Evolutionary conservation across 2,113 vertebrate genomes (phyloP), one percentile per base, ranked within the genome.

Genomic region (Nymphicus hollandicus): DNA sequence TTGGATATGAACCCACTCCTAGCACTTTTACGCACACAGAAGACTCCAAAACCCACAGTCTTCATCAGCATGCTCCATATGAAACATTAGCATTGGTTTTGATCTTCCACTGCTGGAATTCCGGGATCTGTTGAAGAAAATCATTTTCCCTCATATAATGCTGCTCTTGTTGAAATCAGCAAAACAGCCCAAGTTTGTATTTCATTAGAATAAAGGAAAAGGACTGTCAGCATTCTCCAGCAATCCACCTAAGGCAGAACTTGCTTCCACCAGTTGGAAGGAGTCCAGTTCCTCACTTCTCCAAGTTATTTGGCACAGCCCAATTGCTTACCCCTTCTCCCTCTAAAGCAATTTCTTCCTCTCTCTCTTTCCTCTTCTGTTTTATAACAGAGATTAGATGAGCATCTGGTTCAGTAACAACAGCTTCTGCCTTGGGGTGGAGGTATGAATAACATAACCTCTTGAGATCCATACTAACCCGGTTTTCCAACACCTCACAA

Each of bases 221-320:
- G 58, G 81, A 7, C 37, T 0, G 3, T 87, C 93, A 96, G 94
- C 93, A 89, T 14, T 78, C 71, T 55, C 88, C 76, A 89, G 88
- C 85, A 74, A 81, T 63, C 68, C 79, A 72, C 58, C 86, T 22
- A 80, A 74, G 52, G 88, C 88, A 91, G 14, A n/a, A 43, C 66
- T 61, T 44, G 56, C 61, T 88, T 65, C 93, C 79, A 24, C 19
- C 79, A 1, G 0, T 14, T 91, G 94, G 89, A 93, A 64, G 60
- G 11, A 88, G 43, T 22, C 94, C 90, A 96, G 2, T 1, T 64
- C 76, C 55, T 91, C 90, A 89, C 71, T 95, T 93, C 80, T 39
- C 63, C 63, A 10, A 85, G 86, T 72, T 53, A 73, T 50, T 25
- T 95, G 94, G 93, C 94, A 95, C 15, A 56, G 84, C 74, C 87